Base-by-base conservation (phyloP, 2,113 vertebrate genomes). In the Arenaria interpres region DNA sequence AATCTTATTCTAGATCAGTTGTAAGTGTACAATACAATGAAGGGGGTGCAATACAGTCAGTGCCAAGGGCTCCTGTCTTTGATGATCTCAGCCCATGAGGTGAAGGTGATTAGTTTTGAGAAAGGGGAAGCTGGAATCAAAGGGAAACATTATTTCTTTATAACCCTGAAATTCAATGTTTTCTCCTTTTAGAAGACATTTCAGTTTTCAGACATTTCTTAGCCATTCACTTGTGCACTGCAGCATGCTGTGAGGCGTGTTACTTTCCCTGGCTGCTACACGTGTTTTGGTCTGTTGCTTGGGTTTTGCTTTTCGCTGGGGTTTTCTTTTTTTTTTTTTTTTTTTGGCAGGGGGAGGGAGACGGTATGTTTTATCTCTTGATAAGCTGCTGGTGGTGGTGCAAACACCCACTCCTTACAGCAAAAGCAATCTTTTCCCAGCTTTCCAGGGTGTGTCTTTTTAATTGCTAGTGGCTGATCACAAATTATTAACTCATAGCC, bases 231-330 rank as follows among this genome's bases (percentile, higher is more conserved):
- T 24, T 24, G 6, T 13, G 33, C 69, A 21, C 39, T 87, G 67
- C 76, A 84, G 25, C 0, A 0, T 46, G n/a, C 22, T 59, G 14
- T 59, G 12, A 3, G 24, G 25, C 33, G 5, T 81, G 39, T 39
- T 23, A 27, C 37, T 63, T 80, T 33, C 57, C 37, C 41, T 17
- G 43, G 43, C 41, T 48, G 14, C 9, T 22, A 7, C 25, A 11
- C 3, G 6, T 46, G 7, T 19, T 43, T 63, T 57, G 30, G 14
- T 21, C 66, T 41, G 56, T 28, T 77, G 10, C 16, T 57, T 50
- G 5, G 5, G 35, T 76, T 68, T 66, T 45, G 7, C 4, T 28
- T 77, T 30, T 12, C 71, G 16, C 19, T 30, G 11, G 4, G 12
- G 24, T 63, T 56, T 41, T 28, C 7, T 45, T 45, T 45, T 45